Base-by-base conservation (phyloP, 1,140 invertebrate species). In the Monomorium pharaonis region DNA sequence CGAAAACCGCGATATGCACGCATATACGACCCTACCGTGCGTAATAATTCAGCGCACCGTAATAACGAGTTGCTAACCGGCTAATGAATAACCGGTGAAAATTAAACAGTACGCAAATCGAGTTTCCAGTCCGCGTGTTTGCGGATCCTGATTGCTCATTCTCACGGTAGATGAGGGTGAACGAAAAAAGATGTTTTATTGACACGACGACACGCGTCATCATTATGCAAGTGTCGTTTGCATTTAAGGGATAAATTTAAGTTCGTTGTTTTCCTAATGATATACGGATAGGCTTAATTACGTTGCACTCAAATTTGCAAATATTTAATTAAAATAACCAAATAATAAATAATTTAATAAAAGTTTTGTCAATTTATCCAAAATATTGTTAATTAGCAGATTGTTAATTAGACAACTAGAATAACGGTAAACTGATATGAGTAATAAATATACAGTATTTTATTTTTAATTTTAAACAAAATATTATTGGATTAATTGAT, bases 61-160 rank as follows among this genome's bases (percentile, higher is more conserved):
- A 89, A 91, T 91, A 91, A 90, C 87, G 87, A 91, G 84, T 90
- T 88, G 81, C 76, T 81, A 90, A 90, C 86, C 81, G 72, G 84
- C 88, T 91, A 89, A 91, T 89, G 90, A 90, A 91, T 91, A 90
- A 87, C 90, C 49, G 44, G 67, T 67, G 86, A 65, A 90, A 89
- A 91, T 91, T 91, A 89, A 90, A 89, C 86, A 91, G 89, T 62
- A 90, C 51, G 80, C 80, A 86, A 89, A 90, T 88, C 77, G 86
- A 88, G 88, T 89, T 89, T 84, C 80, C 5, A 30, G 10, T 10
- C 10, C 3, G 49, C n/a, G 0, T 30, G 18, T 37, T 56, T 54
- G 70, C 49, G 49, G 49, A 12, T 9, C 49, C 30, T 54, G 69
- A 72, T 74, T 74, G 49, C 49, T 33, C 49, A 12, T 27, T 9